Percentiles rank a stretch among this genome's conserved stretches.
These are phyloP conservation scores for Myathropa florea DNA, from an alignment of 2,888 invertebrate species.

Conservation along the genomic window DNA sequence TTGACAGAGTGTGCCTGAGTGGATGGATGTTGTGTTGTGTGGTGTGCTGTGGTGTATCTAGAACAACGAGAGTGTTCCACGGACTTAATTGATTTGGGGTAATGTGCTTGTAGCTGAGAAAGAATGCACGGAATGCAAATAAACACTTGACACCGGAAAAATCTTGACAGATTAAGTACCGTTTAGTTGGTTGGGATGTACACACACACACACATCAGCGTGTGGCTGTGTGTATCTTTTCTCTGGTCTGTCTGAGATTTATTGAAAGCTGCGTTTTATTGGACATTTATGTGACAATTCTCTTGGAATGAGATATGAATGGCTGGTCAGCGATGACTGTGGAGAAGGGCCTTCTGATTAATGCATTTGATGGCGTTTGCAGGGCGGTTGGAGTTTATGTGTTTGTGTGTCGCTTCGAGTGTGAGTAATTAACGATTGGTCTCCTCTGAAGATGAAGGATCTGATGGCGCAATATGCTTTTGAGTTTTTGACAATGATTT, in stretches of 20 bases:
- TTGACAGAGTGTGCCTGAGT: slow-evolving; percentile 47
- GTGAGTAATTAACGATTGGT: neutral
- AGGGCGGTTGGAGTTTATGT: neutral
- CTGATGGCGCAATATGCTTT: too few relatives aligned
- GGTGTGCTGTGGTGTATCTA: neutral
- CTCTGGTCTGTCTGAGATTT: neutral
- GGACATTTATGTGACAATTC: slow-evolving; percentile 38
- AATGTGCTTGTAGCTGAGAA: slow-evolving; percentile 2
- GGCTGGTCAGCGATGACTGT: neutral
- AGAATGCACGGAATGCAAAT: slow-evolving; percentile 39
- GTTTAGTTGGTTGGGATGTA: slow-evolving; percentile 18
- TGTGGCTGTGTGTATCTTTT: slow-evolving; percentile 1
- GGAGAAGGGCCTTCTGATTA: neutral
- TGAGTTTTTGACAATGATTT: too few relatives aligned
- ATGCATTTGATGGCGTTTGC: neutral
- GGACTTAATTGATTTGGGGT: slow-evolving; percentile 53
- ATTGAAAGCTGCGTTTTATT: slow-evolving; percentile 52
- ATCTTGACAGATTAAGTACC: slow-evolving; percentile 66
- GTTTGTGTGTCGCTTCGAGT: neutral
- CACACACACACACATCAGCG: neutral
- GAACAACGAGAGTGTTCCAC: slow-evolving; percentile 1
- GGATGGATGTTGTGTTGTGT: neutral
- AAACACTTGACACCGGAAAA: slow-evolving; percentile 65
- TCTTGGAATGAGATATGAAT: slow-evolving; percentile 13
- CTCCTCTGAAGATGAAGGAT: too few relatives aligned